Conservation (phyloP, 2,797 vertebrate species). For the Gallirallus australis region DNA sequence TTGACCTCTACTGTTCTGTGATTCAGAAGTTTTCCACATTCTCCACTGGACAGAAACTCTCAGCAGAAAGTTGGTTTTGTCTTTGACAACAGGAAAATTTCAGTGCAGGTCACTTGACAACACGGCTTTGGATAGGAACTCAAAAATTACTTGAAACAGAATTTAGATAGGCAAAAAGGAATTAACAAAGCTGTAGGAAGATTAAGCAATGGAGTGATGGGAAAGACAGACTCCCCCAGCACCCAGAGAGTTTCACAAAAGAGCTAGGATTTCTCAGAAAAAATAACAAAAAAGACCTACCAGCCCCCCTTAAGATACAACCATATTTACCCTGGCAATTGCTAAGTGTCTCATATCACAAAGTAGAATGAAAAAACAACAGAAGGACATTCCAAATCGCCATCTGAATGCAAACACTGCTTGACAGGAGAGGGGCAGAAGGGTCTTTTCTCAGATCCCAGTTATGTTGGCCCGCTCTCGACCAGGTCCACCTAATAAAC, state of each 20-base stretch:
- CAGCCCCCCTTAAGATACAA: not conserved
- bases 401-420: not conserved
- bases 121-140: not conserved
- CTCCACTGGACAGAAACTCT: not conserved
- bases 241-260: not conserved
- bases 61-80: not conserved
- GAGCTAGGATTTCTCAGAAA: not conserved
- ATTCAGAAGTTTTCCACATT: not conserved
- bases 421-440: not conserved
- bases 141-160: not conserved
- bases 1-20: no score
- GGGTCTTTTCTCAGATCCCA: not conserved
- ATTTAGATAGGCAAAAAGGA: not conserved
- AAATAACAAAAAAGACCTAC: not conserved
- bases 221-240: not conserved
- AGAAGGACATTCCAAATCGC: not conserved
- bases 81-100: not conserved
- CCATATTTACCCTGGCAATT: slow-evolving; percentile 13
- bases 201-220: not conserved
- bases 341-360: not conserved
- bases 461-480: not conserved
- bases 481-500: not conserved
- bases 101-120: not conserved
- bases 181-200: not conserved
- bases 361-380: not conserved